Percentiles rank a stretch among this genome's conserved stretches.
phyloP scores from a whole-genome alignment of 2,797 vertebrate species.

The Phaenicophaeus curvirostris region DNA sequence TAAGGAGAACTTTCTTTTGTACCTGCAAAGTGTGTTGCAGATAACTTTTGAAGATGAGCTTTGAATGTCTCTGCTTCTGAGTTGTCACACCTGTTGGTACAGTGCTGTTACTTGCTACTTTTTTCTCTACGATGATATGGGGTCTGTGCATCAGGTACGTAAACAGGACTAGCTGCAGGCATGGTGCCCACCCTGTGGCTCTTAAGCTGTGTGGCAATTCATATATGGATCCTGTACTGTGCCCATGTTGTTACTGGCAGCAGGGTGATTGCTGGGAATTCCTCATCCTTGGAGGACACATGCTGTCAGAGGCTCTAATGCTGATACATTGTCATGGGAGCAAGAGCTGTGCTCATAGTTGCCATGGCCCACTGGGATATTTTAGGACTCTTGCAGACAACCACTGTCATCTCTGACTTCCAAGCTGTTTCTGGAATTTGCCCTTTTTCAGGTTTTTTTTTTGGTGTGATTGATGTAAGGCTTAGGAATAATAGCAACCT shows the following conservation, averaged over 20 bases:
- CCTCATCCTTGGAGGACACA: neutral
- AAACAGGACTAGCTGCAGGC: too few relatives aligned
- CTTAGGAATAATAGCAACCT: neutral
- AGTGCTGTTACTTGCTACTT: neutral
- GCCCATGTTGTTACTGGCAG: neutral
- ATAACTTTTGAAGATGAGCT: neutral
- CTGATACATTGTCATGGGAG: neutral
- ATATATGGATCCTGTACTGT: fast-evolving
- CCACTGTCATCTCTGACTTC: neutral
- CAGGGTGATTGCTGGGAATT: neutral
- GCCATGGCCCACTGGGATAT: neutral
- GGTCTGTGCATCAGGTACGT: neutral
- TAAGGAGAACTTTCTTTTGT: neutral
- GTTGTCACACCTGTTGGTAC: neutral
- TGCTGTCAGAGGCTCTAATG: neutral
- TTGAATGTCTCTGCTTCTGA: neutral
- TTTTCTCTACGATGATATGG: neutral
- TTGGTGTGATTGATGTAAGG: neutral
- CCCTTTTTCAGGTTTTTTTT: neutral
- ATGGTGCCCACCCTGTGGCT: neutral
- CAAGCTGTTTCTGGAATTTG: neutral
- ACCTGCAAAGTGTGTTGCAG: neutral
- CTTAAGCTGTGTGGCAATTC: neutral
- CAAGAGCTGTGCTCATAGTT: neutral
- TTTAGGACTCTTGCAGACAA: neutral